Evolutionary conservation across 2,113 vertebrate species (phyloP).

Genomic region (Acrocephalus kingi): DNA sequence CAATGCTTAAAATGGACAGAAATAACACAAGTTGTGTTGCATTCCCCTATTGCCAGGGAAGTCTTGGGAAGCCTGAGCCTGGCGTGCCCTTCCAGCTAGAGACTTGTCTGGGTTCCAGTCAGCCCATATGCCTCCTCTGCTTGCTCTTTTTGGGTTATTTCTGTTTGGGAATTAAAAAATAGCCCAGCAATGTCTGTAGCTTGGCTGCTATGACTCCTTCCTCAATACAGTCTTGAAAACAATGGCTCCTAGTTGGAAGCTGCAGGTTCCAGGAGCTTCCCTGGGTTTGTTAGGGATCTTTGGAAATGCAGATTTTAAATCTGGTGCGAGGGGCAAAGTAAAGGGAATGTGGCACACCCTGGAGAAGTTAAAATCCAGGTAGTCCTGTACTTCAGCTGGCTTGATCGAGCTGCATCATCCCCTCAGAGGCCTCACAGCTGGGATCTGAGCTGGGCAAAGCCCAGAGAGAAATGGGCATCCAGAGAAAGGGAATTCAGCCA

Average conservation of each 20-base stretch:
- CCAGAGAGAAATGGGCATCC: accelerated
- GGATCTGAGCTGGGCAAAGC: background rate
- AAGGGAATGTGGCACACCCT: background rate
- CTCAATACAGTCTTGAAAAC: background rate
- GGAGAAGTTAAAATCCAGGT: background rate
- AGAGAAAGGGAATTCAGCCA: background rate
- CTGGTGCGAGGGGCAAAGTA: background rate
- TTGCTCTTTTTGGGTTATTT: slow-evolving; percentile 1
- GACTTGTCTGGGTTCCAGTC: background rate
- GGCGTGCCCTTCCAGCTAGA: background rate
- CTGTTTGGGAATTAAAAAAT: background rate
- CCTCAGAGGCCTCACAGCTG: background rate
- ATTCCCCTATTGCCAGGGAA: background rate
- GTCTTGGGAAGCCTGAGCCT: background rate
- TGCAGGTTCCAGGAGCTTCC: background rate
- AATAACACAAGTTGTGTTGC: background rate
- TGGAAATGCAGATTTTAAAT: background rate
- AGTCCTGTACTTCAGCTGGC: background rate
- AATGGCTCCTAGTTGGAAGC: accelerated
- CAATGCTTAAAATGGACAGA: background rate
- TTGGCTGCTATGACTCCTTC: background rate
- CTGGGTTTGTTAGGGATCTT: background rate
- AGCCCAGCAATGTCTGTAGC: background rate
- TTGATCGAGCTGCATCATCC: background rate
- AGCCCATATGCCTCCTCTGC: background rate